Conservation (phyloP, 2,113 vertebrate genomes). For the Taurulus bubalis region DNA sequence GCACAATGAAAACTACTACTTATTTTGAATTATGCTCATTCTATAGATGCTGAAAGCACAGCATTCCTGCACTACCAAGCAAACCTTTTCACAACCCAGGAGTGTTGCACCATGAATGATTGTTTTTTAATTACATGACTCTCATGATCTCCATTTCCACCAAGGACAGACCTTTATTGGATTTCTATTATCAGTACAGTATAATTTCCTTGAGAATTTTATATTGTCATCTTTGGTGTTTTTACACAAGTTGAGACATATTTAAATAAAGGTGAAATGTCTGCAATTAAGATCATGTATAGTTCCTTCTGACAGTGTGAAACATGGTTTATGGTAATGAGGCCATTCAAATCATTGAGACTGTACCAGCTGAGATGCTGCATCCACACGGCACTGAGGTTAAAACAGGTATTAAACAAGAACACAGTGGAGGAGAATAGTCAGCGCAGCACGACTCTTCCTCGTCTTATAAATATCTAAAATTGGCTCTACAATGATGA, state of each 20-base stretch:
- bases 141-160: neutral
- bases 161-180: slow-evolving; percentile 6
- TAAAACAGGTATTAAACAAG: neutral
- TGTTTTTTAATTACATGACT: neutral
- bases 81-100: neutral
- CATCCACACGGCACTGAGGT: neutral
- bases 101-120: neutral
- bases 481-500: neutral
- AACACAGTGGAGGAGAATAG: neutral
- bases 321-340: slow-evolving; percentile 20
- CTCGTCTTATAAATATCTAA: neutral
- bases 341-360: slow-evolving; percentile 33
- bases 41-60: neutral
- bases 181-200: neutral
- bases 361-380: neutral
- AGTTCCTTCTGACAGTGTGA: neutral
- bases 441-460: neutral
- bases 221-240: neutral
- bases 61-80: neutral
- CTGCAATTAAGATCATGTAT: neutral
- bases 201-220: neutral
- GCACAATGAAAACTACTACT: neutral
- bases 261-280: neutral
- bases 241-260: neutral
- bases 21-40: neutral